Percentiles rank a stretch among this genome's conserved stretches.
Evolutionary conservation across 2,113 vertebrate species (phyloP).

Genomic region (Urocolius indicus): DNA sequence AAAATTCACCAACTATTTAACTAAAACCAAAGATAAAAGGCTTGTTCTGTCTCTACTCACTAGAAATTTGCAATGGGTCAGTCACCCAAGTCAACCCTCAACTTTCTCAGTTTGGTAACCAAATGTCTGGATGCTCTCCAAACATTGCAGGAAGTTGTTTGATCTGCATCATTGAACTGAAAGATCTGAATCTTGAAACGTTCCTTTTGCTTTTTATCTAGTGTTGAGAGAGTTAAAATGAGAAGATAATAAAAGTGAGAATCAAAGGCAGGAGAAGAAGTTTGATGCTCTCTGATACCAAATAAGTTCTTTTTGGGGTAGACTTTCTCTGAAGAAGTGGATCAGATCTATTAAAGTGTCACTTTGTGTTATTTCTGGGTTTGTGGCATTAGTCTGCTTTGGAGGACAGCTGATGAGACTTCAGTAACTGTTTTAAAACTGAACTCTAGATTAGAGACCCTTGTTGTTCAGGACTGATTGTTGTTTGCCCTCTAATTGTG

Average conservation of each 20-base stretch:
- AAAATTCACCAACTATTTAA: background rate
- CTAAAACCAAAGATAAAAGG: background rate
- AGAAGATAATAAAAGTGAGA: background rate
- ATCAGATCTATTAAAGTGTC: background rate
- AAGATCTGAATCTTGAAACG: background rate
- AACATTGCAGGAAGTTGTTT: background rate
- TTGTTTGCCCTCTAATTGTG: background rate
- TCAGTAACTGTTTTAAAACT: background rate
- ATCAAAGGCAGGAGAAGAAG: background rate
- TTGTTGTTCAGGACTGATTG: background rate
- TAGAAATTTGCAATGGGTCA: background rate
- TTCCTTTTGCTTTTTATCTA: background rate
- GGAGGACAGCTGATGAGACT: background rate
- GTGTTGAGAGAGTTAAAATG: background rate
- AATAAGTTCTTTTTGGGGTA: background rate
- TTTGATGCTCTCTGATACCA: background rate
- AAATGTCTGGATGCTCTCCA: background rate
- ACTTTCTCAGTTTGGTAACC: background rate
- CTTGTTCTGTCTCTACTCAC: background rate
- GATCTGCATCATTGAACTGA: background rate
- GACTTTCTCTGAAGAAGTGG: background rate
- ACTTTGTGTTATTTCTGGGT: background rate
- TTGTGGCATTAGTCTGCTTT: background rate
- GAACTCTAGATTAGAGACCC: background rate
- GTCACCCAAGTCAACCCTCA: background rate